Percentiles rank a stretch among this genome's conserved stretches.
Evolutionary conservation across 2,113 vertebrate genomes (phyloP).

Genomic region (Callipepla californica): DNA sequence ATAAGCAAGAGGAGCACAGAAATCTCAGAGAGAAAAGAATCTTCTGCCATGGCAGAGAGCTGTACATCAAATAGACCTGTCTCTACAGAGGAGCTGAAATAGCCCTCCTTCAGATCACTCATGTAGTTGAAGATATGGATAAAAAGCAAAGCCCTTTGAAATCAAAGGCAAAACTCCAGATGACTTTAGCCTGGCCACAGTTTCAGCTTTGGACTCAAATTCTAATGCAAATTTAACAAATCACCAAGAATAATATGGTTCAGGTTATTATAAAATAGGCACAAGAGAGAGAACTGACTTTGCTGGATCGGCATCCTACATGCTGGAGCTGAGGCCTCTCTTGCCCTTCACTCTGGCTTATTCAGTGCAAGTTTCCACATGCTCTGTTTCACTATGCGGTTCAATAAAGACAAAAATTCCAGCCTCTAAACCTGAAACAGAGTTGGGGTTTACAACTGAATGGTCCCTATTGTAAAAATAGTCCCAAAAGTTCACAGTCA

Average conservation of each 20-base stretch:
- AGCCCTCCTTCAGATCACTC: neutral
- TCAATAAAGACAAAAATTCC: neutral
- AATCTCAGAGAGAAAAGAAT: neutral
- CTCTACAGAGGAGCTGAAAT: slow-evolving; percentile 13
- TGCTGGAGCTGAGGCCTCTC: neutral
- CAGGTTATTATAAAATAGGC: neutral
- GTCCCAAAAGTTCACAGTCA: neutral
- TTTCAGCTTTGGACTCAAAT: slow-evolving; percentile 31
- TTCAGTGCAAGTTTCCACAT: neutral
- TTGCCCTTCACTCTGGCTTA: neutral
- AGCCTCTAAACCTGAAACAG: neutral
- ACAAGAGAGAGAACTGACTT: neutral
- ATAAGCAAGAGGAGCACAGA: neutral
- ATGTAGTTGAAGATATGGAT: neutral
- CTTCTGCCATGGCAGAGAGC: neutral
- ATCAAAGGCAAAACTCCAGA: slow-evolving; percentile 39
- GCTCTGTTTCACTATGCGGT: neutral
- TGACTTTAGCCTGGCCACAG: neutral
- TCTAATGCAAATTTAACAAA: slow-evolving; percentile 46
- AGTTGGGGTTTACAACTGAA: neutral
- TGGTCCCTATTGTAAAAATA: neutral
- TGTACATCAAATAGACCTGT: slow-evolving; percentile 31
- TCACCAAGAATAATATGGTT: neutral
- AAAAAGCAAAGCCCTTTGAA: slow-evolving; percentile 41
- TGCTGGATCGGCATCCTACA: neutral